A percentile compares a stretch with the other conserved stretches of the same genome.
Conservation (phyloP, 2,113 vertebrate species). For the Stegastes partitus region DNA sequence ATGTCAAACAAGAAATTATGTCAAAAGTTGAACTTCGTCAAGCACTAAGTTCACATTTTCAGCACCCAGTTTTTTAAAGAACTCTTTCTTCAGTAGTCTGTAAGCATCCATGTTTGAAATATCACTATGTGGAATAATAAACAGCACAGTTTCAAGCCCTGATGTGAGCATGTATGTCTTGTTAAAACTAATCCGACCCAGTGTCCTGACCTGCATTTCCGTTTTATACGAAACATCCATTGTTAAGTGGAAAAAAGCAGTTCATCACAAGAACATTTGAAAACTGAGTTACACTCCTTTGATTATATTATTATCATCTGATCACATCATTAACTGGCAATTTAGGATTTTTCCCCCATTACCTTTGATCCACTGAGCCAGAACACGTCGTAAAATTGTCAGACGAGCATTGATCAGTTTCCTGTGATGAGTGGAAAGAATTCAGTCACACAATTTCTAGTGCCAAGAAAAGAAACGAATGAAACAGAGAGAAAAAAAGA, state of each 20-base stretch:
- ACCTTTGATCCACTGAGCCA: conserved; percentile 4
- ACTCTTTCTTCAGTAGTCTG: not conserved
- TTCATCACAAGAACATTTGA: not conserved
- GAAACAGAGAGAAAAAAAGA: not conserved
- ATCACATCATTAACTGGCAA: conserved; percentile 4
- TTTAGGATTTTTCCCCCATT: conserved; percentile 21
- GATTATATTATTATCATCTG: not conserved
- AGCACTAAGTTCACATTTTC: not conserved
- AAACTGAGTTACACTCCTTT: not conserved
- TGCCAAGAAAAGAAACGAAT: conserved; percentile 26
- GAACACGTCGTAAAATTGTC: conserved; percentile 22
- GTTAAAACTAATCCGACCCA: conserved; percentile 13
- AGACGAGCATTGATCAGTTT: conserved; percentile 12
- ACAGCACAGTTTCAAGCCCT: not conserved
- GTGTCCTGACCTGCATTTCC: conserved; percentile 10
- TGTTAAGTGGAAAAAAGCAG: not conserved
- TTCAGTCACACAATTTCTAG: conserved; percentile 12
- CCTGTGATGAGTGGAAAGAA: conserved; percentile 1
- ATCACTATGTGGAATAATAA: not conserved
- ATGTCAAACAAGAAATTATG: not conserved
- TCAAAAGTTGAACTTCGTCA: not conserved
- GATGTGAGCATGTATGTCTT: not conserved
- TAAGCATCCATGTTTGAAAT: not conserved
- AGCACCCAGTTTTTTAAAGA: not conserved
- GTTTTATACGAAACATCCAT: not conserved